Conservation (phyloP, 2,797 vertebrate species). For the Silurus lanzhouensis region DNA sequence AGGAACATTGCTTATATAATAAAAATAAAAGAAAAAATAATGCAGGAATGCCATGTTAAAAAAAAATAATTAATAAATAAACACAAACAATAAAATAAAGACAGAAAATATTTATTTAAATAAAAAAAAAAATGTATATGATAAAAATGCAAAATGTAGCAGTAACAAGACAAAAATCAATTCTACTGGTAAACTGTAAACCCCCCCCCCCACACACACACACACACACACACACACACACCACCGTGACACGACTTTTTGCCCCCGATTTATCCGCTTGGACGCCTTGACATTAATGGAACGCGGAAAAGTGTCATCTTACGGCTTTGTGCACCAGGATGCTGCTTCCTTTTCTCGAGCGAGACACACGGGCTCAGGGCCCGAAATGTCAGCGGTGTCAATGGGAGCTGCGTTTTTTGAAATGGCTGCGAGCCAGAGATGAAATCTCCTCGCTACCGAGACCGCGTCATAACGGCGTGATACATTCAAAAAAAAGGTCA, state of each 20-base stretch:
- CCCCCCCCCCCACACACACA: not conserved
- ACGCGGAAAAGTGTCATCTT: not conserved
- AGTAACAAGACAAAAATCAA: not conserved
- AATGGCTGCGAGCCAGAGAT: not conserved
- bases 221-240: too few relatives aligned
- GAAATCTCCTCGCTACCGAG: not conserved
- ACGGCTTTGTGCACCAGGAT: not conserved
- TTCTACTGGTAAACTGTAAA: not conserved
- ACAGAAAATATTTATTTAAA: not conserved
- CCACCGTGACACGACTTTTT: not conserved
- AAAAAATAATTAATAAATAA: too few relatives aligned
- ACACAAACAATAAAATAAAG: too few relatives aligned
- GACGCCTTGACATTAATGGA: not conserved
- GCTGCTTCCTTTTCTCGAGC: conserved; percentile 13
- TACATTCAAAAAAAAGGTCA: conserved; percentile 12
- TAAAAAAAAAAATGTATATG: not conserved
- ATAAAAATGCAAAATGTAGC: not conserved
- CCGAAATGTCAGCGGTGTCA: conserved; percentile 38
- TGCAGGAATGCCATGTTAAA: too few relatives aligned
- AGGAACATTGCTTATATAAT: too few relatives aligned
- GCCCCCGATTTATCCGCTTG: not conserved
- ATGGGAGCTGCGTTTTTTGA: not conserved
- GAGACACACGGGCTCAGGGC: not conserved
- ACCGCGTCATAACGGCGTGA: not conserved
- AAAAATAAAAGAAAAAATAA: too few relatives aligned